Base-by-base conservation (phyloP, 2,797 vertebrate species). In the Fistularia tabacaria region DNA sequence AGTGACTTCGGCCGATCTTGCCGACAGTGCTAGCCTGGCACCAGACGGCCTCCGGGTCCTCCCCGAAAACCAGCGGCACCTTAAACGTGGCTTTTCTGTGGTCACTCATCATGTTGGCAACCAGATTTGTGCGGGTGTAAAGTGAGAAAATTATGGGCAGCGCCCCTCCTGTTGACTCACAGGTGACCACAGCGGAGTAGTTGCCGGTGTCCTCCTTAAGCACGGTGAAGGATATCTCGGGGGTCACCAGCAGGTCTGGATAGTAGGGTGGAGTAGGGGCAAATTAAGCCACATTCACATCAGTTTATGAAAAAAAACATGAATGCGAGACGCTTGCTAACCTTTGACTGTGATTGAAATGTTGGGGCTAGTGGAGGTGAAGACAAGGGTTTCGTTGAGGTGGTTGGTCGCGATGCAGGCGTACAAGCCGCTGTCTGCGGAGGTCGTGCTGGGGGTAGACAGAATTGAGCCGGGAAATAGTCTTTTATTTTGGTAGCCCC, bases 301-400 rank as follows among this genome's bases (percentile, higher is more conserved):
- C 3, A 39, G 14, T 36, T 38, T 51, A 4, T 14, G 10, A 48
- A 15, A 15, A 37, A 0, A 49, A 9, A 11, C 13, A 3, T 9
- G n/a, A 10, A 41, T 7, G 7, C 8, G 8, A 38, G 1, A 48
- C 6, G 4, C 42, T 6, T 1, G 1, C 64, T 25, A 7, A 90
- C 90, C 89, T 87, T 81, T 88, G 65, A 90, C 62, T 8, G 11
- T 69, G 59, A 90, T 74, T 6, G 10, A 0, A 11, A 71, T 54
- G 8, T 38, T 44, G 7, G 50, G 8, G 49, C 69, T 82, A 13
- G 11, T 72, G 53, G 62, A 6, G 9, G 0, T 63, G 64, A 39
- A 87, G 51, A 45, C 1, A 0, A 0, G 0, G 0, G 75, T 82
- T 4, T 54, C 2, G 15, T 85, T 85, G 56, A 74, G 67, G 6